Conservation (phyloP, 1,140 invertebrate genomes). For the Ctenoplectra terminalis region DNA sequence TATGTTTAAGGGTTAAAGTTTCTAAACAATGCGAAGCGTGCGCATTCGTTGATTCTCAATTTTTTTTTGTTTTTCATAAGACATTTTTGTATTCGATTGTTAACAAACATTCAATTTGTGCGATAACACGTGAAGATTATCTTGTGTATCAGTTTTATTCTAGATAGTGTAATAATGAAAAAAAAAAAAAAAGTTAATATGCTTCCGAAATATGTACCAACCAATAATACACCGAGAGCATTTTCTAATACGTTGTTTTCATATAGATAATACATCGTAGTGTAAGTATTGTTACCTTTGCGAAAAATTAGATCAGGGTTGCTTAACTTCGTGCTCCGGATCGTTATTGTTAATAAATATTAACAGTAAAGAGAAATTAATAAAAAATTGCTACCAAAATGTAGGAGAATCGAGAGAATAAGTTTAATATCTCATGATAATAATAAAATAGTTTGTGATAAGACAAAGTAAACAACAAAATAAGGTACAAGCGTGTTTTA, state of each 20-base stretch:
- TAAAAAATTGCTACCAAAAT: background rate
- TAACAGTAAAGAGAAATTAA: conserved; percentile 1
- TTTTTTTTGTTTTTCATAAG: no score
- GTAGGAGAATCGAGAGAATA: background rate
- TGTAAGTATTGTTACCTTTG: conserved; percentile 17
- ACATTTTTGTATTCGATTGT: no score
- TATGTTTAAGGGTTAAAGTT: background rate
- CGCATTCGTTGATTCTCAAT: no score
- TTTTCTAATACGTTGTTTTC: conserved; percentile 17
- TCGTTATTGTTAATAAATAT: background rate
- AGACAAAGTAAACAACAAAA: background rate
- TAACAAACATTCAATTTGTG: conserved; percentile 10
- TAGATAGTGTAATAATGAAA: background rate
- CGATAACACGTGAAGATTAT: conserved; percentile 10
- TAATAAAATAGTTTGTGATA: conserved; percentile 17
- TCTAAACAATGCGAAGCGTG: no score
- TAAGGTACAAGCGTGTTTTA: background rate
- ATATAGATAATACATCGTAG: background rate
- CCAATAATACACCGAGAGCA: background rate
- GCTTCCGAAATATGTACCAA: conserved; percentile 14
- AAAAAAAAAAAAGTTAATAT: conserved; percentile 5
- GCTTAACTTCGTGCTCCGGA: background rate
- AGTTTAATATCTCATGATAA: conserved; percentile 6
- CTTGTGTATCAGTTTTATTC: conserved; percentile 6
- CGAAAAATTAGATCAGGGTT: background rate